Evolutionary conservation across 2,888 invertebrate genomes (phyloP).

Genomic region (Eristalinus sepulchralis): DNA sequence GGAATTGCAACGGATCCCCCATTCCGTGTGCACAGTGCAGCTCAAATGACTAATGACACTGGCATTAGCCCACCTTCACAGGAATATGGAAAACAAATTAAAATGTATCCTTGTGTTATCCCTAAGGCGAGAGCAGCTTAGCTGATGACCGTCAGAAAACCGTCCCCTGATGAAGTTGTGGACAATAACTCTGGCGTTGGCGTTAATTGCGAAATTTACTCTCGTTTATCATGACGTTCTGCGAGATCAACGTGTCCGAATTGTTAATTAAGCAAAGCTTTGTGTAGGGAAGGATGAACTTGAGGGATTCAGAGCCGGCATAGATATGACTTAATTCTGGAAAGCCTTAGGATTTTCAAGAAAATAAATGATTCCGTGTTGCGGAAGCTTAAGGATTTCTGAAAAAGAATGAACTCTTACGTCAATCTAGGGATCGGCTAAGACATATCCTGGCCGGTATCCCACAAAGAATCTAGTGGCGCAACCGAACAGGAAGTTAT

Average conservation of each 20-base stretch:
- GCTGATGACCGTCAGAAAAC: neutral
- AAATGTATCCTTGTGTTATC: neutral
- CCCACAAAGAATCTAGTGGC: too few relatives aligned
- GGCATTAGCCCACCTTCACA: neutral
- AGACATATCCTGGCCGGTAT: too few relatives aligned
- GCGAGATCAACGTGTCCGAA: neutral
- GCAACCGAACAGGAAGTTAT: too few relatives aligned
- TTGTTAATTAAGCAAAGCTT: neutral
- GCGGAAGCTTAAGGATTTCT: too few relatives aligned
- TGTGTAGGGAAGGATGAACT: neutral
- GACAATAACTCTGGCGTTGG: neutral
- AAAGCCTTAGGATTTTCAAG: too few relatives aligned
- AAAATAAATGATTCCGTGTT: too few relatives aligned
- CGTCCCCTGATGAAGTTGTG: neutral
- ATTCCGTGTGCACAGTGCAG: neutral
- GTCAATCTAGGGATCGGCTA: too few relatives aligned
- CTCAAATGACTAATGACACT: neutral
- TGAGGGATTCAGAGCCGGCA: neutral
- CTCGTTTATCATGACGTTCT: slow-evolving; percentile 18
- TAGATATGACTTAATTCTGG: neutral
- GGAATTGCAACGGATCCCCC: neutral
- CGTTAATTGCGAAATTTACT: slow-evolving; percentile 11
- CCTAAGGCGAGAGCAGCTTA: neutral
- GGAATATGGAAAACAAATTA: slow-evolving; percentile 36
- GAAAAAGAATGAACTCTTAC: too few relatives aligned